Evolutionary conservation across 1,140 invertebrate genomes (phyloP), one percentile per base, ranked within the genome.

Genomic region (Drosophila obscura): DNA sequence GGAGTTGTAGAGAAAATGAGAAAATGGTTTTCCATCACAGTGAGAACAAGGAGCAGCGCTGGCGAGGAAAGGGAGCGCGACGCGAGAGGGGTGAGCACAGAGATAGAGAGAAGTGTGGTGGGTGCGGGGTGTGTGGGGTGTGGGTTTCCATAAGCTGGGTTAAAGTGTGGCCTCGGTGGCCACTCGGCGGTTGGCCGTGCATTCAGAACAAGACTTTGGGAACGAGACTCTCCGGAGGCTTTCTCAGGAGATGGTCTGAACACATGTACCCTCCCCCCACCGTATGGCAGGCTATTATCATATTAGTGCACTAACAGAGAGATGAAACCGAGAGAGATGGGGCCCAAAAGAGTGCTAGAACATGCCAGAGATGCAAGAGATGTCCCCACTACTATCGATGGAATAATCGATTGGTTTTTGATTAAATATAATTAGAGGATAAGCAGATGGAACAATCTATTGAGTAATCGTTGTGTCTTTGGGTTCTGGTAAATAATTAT

Each of bases 21-120:
- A 76, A 64, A 80, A 77, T 77, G 50, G 66, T 77, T 77, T 77
- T 77, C 75, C 75, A 77, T 69, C 75, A 77, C 67, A 77, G 68
- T 61, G 68, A 61, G 64, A 65, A 69, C 72, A 73, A 71, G 53
- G 58, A 73, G 58, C 44, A 44, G 9, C 13, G n/a, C n/a, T n/a
- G 28, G 22, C 1, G 57, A 13, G 16, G 41, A 31, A 44, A 15
- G 55, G 5, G 24, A 13, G 31, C 31, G 31, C 3, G 31, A 35
- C 35, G 13, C 1, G 35, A 1, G 35, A 5, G 24, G 24, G 19
- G 41, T 5, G 41, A n/a, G n/a, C 22, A 11, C 24, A 11, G 55
- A 43, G 35, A 13, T 5, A 44, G 55, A 9, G 15, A n/a, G 24
- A 6, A 46, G 43, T 9, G 24, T 0, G 8, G 57, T 8, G 52